Evolutionary conservation across 2,797 vertebrate species (phyloP), one percentile per base, ranked within the genome.

Genomic region (Potorous gilbertii): DNA sequence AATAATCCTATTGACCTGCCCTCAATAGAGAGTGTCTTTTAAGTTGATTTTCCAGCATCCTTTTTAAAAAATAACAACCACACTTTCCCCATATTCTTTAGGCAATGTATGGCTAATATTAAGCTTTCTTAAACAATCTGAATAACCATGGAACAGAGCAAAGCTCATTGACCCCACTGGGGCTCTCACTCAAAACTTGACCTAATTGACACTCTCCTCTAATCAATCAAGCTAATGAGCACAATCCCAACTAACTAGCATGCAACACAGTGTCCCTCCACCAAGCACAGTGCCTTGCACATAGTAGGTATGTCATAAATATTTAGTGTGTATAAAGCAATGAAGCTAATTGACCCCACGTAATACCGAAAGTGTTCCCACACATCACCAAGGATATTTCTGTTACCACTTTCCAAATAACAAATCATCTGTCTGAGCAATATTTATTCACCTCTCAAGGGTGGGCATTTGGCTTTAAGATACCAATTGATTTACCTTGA

Each of bases 141-240:
- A 81, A 81, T 46, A 81, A 46, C 55, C 4, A 0, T 4, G 57
- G 34, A 46, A 46, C 50, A 29, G 0, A 1, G 12, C 9, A 0
- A n/a, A 14, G 0, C 54, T 46, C 5, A 2, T 1, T 0, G 14
- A 18, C 66, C 57, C 54, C 62, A 50, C 0, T 0, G 0, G 5
- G 28, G 3, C 1, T 10, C 40, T 91, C 18, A 54, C 54, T 1
- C 1, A 56, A 54, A 34, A 16, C 1, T 28, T 16, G 59, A 56
- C 28, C 29, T 52, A 57, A 27, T 54, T 31, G 16, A 13, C 5
- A 4, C 0, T 0, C 46, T 34, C 18, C 34, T 57, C 21, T 29
- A 34, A 34, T 10, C 16, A 54, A 0, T 14, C 29, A 55, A 40
- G 1, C 0, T 0, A 1, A 56, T 31, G 31, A 46, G 74, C 40